Conservation (phyloP, 2,888 invertebrate species). For the Lingula anatina region DNA sequence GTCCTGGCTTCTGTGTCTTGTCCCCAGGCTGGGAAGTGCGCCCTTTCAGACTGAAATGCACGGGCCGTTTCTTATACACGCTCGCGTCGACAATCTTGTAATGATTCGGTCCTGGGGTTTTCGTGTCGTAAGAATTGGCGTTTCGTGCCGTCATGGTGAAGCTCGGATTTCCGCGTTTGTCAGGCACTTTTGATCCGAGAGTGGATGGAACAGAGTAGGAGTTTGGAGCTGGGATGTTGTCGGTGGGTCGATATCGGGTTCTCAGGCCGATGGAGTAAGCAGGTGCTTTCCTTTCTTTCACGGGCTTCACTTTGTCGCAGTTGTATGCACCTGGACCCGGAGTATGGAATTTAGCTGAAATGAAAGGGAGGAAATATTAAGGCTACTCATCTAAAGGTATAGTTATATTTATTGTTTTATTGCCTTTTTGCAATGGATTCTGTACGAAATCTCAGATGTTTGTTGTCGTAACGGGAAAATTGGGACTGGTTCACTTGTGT, state of each 20-base stretch:
- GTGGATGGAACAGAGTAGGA: conserved; percentile 22
- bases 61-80: conserved; percentile 15
- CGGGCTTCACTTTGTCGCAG: conserved; percentile 16
- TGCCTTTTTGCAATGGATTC: too few species aligned
- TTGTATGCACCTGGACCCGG: conserved; percentile 25
- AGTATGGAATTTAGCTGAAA: too few species aligned
- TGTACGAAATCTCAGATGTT: too few species aligned
- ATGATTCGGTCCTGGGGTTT: conserved; percentile 26
- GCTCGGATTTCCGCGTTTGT: conserved; percentile 16
- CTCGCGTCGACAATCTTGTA: conserved; percentile 17
- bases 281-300: conserved; percentile 20
- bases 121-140: conserved; percentile 25
- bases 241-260: conserved; percentile 14
- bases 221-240: conserved; percentile 23
- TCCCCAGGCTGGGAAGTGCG: conserved; percentile 13
- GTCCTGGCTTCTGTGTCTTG: conserved; percentile 24
- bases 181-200: conserved; percentile 19
- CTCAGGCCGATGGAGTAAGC: conserved; percentile 23
- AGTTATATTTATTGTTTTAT: too few species aligned
- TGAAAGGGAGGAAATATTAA: too few species aligned
- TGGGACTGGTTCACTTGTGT: too few species aligned
- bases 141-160: conserved; percentile 13
- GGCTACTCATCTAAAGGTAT: too few species aligned
- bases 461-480: too few species aligned
- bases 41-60: conserved; percentile 22